Base-by-base conservation (phyloP, 2,113 vertebrate genomes). In the Fregata magnificens region DNA sequence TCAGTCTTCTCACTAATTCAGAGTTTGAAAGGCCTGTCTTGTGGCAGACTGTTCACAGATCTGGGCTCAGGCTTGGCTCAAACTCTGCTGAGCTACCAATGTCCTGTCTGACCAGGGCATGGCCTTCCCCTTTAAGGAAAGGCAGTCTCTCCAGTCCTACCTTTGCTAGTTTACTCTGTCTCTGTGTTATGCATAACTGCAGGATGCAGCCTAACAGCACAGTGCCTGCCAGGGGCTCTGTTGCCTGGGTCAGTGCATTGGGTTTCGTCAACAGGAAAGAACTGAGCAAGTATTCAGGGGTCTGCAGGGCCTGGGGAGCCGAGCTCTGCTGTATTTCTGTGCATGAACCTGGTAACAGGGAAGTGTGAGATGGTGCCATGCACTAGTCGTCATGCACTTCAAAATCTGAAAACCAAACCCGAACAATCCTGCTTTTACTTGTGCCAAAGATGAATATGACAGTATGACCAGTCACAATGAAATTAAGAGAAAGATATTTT, bases 261-360 rank as follows among this genome's bases (percentile, higher is more conserved):
- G 8, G 34, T 73, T 6, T 19, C 28, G 4, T 17, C 26, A 16
- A 6, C 15, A 53, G 45, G 45, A 24, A 7, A 20, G 45, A 91
- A 29, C 5, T 5, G 45, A 63, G 22, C 0, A 14, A 45, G 50
- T 0, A 1, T 9, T 24, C 0, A 0, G 49, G 38, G 28, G 6
- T 67, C 66, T 45, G 50, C 69, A 58, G 45, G 13, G 29, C 49
- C 45, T 24, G 47, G 18, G 40, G 40, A 62, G 16, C 19, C 0
- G 4, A 62, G 36, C 44, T 65, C 26, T 34, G 36, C 22, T 19
- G 25, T 32, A 5, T 40, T 71, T 47, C 42, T 63, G 45, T 20
- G n/a, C 10, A 2, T 7, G 28, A 24, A 10, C 15, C 19, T 10
- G 13, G 6, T 25, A 25, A 19, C 13, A 31, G 31, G 53, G n/a